These are phyloP conservation scores for Synanthedon andrenaeformis DNA, from an alignment of 2,888 invertebrate species.

Conservation along the genomic window DNA sequence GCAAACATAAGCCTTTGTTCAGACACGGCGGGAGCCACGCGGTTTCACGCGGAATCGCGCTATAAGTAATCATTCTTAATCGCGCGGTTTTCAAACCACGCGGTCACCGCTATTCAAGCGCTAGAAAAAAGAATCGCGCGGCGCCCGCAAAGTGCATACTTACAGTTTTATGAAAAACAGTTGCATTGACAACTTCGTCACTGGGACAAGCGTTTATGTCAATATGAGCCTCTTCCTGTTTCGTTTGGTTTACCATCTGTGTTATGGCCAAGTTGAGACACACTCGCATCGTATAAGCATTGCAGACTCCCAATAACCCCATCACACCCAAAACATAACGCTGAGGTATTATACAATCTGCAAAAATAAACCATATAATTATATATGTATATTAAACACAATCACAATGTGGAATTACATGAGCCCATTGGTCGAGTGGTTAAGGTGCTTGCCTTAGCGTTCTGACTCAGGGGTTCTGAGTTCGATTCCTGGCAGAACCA, in stretches of 20 bases:
- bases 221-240: slow-evolving; percentile 17
- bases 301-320: slow-evolving; percentile 78
- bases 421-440: background rate
- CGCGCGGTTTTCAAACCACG: too few species aligned
- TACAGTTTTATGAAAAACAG: slow-evolving; percentile 19
- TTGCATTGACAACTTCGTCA: slow-evolving; percentile 15
- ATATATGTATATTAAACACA: background rate
- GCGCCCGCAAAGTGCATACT: background rate
- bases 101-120: too few species aligned
- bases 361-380: slow-evolving; percentile 7
- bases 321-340: slow-evolving; percentile 77
- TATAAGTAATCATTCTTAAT: too few species aligned
- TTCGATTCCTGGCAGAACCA: too few species aligned
- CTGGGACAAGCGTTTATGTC: slow-evolving; percentile 45
- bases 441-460: too few species aligned
- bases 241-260: slow-evolving; percentile 67
- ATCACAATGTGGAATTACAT: background rate
- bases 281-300: slow-evolving; percentile 80
- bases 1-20: too few species aligned
- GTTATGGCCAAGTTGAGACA: slow-evolving; percentile 80
- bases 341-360: slow-evolving; percentile 74
- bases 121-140: too few species aligned
- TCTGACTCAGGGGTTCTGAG: too few species aligned
- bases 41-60: too few species aligned
- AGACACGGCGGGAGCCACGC: too few species aligned